Conservation (phyloP, 2,888 invertebrate species). For the Drosophila pseudotakahashii region DNA sequence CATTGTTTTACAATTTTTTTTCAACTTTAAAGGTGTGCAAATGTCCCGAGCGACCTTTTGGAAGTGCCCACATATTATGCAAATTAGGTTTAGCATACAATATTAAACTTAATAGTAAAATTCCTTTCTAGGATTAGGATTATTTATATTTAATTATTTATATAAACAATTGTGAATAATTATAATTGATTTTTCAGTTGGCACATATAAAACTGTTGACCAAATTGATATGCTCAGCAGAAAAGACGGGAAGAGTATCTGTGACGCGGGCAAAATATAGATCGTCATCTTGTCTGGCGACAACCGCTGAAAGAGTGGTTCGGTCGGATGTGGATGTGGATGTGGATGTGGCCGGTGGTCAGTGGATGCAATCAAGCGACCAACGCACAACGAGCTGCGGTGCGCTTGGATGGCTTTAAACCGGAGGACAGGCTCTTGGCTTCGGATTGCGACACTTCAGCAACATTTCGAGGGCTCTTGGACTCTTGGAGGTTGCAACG, state of each 20-base stretch:
- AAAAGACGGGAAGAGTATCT: not conserved
- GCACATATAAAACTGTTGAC: too few relatives aligned
- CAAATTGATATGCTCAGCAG: not conserved
- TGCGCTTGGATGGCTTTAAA: conserved; percentile 65
- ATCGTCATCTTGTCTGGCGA: conserved; percentile 40
- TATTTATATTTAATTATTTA: too few relatives aligned
- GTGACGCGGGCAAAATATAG: conserved; percentile 31
- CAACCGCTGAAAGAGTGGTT: conserved; percentile 12
- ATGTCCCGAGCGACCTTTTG: too few relatives aligned
- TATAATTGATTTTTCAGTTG: too few relatives aligned
- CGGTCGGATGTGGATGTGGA: conserved; percentile 36
- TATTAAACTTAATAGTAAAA: too few relatives aligned
- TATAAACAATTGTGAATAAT: too few relatives aligned
- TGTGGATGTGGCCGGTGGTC: conserved; percentile 31
- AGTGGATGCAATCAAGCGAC: conserved; percentile 66
- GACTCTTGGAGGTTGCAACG: conserved; percentile 34
- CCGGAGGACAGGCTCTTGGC: conserved; percentile 47
- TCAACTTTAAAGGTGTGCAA: too few relatives aligned
- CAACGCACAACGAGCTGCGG: conserved; percentile 48
- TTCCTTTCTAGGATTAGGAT: too few relatives aligned
- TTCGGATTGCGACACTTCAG: conserved; percentile 67
- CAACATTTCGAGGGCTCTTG: conserved; percentile 50
- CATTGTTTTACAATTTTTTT: too few relatives aligned
- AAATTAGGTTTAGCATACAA: too few relatives aligned
- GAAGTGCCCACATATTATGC: too few relatives aligned